These are phyloP conservation scores for Colius striatus DNA, from an alignment of 2,113 vertebrate species.

Conservation along the genomic window DNA sequence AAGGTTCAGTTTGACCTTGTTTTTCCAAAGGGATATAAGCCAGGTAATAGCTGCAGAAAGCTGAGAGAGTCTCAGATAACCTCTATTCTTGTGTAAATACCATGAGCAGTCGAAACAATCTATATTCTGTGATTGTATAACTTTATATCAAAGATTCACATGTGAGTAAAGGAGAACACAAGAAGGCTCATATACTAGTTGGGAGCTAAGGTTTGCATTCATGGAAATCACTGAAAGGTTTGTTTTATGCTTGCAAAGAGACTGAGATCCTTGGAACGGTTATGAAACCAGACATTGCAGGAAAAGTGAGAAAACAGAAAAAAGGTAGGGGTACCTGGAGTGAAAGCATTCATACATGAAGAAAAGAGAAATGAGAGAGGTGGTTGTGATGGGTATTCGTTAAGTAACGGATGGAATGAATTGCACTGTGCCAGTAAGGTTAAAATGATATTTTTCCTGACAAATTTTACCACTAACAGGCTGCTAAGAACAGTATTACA, in stretches of 20 bases:
- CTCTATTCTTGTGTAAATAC: neutral
- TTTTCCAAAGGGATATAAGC: neutral
- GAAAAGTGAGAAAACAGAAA: neutral
- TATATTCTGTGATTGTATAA: rapidly evolving
- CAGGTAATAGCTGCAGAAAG: neutral
- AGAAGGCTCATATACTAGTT: rapidly evolving
- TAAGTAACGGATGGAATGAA: neutral
- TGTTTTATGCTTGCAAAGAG: neutral
- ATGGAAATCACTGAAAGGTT: neutral
- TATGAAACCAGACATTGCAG: neutral
- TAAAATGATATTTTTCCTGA: neutral
- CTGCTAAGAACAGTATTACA: neutral
- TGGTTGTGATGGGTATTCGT: rapidly evolving
- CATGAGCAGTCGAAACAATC: neutral
- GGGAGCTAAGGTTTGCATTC: neutral
- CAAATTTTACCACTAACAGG: neutral
- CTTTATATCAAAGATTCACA: neutral
- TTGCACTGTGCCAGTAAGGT: neutral
- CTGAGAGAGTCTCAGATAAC: neutral
- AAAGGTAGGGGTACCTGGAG: neutral
- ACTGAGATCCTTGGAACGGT: neutral
- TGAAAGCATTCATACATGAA: neutral
- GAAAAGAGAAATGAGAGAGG: neutral
- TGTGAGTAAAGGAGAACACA: neutral
- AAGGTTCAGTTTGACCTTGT: neutral